phyloP scores from a whole-genome alignment of 2,797 vertebrate genomes.

The Anas bahamensis region DNA sequence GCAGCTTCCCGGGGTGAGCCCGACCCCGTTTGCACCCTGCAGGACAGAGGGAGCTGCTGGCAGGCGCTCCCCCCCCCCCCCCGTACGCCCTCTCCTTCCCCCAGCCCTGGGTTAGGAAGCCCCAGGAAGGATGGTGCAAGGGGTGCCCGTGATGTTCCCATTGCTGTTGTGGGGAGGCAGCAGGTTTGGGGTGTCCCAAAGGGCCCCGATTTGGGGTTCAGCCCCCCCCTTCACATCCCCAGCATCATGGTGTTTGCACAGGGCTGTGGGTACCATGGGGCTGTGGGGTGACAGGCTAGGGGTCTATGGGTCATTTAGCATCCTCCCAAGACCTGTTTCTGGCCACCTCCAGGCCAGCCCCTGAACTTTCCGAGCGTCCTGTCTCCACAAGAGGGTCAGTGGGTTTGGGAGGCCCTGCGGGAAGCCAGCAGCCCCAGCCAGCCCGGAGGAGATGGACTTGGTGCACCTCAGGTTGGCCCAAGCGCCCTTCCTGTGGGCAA shows the following conservation, averaged over 20 bases:
- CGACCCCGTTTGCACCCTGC: neutral
- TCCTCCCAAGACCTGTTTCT: neutral
- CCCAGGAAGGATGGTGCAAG: neutral
- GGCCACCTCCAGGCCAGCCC: neutral
- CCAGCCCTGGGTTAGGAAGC: neutral
- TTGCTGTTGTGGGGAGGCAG: neutral
- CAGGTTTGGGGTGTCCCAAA: neutral
- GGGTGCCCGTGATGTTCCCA: neutral
- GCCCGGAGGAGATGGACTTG: neutral
- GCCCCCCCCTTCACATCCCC: neutral
- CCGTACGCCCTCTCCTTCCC: no score
- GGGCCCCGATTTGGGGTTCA: rapidly evolving
- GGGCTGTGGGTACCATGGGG: rapidly evolving
- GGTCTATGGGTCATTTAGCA: neutral
- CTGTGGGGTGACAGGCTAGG: neutral
- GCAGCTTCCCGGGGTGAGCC: neutral
- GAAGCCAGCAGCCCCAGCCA: neutral
- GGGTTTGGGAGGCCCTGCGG: neutral
- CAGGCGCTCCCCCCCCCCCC: neutral
- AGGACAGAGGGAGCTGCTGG: neutral
- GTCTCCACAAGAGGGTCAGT: rapidly evolving
- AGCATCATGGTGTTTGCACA: neutral
- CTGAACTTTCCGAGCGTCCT: neutral
- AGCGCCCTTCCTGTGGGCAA: conserved; percentile 8
- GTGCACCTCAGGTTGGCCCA: neutral